Evolutionary conservation across 2,888 invertebrate species (phyloP).

Genomic region (Parnassius apollo): DNA sequence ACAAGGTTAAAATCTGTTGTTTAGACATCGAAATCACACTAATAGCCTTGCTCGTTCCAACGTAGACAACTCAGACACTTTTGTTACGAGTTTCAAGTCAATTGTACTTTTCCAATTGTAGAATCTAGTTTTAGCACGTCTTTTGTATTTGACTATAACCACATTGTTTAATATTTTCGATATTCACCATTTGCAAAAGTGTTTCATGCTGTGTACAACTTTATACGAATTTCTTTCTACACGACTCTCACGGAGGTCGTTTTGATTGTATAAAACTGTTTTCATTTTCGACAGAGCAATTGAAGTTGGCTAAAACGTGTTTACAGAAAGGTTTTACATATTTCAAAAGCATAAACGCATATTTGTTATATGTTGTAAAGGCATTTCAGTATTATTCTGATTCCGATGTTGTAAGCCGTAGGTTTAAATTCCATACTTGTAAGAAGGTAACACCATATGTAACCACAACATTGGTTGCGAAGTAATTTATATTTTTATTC

Average conservation of each 20-base stretch:
- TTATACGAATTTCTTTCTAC: constrained; percentile 16
- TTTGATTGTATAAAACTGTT: constrained; percentile 1
- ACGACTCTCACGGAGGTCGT: constrained; percentile 4
- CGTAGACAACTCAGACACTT: constrained; percentile 1
- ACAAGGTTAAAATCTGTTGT: constrained; percentile 10
- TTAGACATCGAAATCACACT: constrained; percentile 5
- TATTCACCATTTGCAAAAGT: constrained; percentile 5
- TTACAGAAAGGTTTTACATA: too few species aligned
- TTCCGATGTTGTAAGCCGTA: too few species aligned
- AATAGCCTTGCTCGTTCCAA: background rate
- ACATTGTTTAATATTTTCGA: constrained; percentile 13
- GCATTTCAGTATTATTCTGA: too few species aligned
- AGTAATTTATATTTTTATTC: too few species aligned
- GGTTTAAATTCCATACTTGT: too few species aligned
- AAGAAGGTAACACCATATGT: too few species aligned
- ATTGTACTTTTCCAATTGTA: constrained; percentile 22
- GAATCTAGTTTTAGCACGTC: constrained; percentile 16
- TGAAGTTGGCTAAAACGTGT: too few species aligned
- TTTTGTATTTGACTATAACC: constrained; percentile 13
- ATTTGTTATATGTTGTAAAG: too few species aligned
- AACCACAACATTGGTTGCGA: too few species aligned
- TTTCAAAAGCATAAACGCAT: too few species aligned
- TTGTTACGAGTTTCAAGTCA: constrained; percentile 19
- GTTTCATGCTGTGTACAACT: constrained; percentile 16
- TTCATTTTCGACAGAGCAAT: background rate